Evolutionary conservation across 1,140 invertebrate species (phyloP).

Genomic region (Drosophila rufa): DNA sequence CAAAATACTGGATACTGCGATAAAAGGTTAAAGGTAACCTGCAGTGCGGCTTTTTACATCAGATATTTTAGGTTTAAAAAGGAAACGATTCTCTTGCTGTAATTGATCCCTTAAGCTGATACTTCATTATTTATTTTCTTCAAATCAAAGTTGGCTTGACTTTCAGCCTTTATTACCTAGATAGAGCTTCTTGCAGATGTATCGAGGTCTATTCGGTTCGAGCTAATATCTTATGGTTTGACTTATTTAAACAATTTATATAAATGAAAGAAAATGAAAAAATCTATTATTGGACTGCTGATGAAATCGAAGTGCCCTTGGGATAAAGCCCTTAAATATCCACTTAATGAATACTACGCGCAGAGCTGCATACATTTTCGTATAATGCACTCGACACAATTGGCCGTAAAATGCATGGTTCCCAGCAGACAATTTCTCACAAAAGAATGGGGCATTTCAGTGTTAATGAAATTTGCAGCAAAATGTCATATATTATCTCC

Average conservation of each 20-base stretch:
- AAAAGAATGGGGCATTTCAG: slow-evolving; percentile 49
- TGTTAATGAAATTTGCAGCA: slow-evolving; percentile 63
- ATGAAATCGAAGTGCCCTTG: slow-evolving; percentile 28
- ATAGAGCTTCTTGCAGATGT: too few relatives aligned
- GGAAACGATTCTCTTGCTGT: too few relatives aligned
- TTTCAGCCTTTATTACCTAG: too few relatives aligned
- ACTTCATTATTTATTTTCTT: background rate
- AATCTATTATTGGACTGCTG: slow-evolving; percentile 25
- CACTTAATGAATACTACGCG: slow-evolving; percentile 25
- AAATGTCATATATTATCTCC: slow-evolving; percentile 51
- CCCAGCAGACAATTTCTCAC: slow-evolving; percentile 44
- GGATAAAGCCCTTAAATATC: slow-evolving; percentile 27
- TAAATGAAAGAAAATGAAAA: background rate
- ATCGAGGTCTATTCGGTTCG: too few relatives aligned
- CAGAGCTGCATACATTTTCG: slow-evolving; percentile 48
- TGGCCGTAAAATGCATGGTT: slow-evolving; percentile 42
- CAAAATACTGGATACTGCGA: background rate
- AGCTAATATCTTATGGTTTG: background rate
- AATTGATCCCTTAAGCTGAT: too few relatives aligned
- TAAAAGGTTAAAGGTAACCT: slow-evolving; percentile 29
- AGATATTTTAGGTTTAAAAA: background rate
- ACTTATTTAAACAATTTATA: background rate
- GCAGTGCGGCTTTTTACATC: background rate
- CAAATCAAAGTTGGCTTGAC: too few relatives aligned
- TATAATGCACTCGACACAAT: slow-evolving; percentile 64